These are phyloP conservation scores for Rhinatrema bivittatum DNA, from an alignment of 2,797 vertebrate genomes.

Conservation along the genomic window DNA sequence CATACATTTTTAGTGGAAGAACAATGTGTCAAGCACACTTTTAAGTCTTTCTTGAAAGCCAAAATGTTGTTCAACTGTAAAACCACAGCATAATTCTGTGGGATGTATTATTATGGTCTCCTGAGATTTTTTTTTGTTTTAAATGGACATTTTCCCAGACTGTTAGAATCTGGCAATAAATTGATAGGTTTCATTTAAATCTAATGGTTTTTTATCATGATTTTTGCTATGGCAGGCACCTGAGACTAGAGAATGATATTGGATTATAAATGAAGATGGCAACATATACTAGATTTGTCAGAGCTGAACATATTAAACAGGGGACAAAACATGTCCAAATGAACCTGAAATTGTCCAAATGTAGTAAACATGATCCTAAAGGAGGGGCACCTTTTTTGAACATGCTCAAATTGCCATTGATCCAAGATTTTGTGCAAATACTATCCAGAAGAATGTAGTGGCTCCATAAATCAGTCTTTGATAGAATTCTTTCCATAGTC, in stretches of 20 bases:
- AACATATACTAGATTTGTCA: neutral
- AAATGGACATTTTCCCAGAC: slow-evolving; percentile 5
- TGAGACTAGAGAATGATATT: neutral
- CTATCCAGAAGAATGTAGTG: too few species aligned
- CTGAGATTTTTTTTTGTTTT: neutral
- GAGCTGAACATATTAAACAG: too few species aligned
- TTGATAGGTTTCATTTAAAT: neutral
- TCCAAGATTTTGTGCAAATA: too few species aligned
- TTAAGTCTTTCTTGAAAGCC: slow-evolving; percentile 6
- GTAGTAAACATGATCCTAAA: too few species aligned
- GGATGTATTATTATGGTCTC: slow-evolving; percentile 3
- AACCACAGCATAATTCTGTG: slow-evolving; percentile 1
- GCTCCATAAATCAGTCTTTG: too few species aligned
- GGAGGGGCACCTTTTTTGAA: too few species aligned
- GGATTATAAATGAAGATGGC: accelerated
- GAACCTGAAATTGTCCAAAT: too few species aligned
- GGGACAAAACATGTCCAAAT: too few species aligned
- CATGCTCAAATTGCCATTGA: too few species aligned
- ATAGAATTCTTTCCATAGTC: too few species aligned
- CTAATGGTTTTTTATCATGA: neutral
- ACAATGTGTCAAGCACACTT: too few species aligned
- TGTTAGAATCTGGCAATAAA: neutral
- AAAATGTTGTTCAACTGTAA: slow-evolving; percentile 4
- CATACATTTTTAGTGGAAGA: neutral
- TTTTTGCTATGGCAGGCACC: neutral